phyloP scores from a whole-genome alignment of 2,113 vertebrate species.

The Microcebus lehilahytsara region DNA sequence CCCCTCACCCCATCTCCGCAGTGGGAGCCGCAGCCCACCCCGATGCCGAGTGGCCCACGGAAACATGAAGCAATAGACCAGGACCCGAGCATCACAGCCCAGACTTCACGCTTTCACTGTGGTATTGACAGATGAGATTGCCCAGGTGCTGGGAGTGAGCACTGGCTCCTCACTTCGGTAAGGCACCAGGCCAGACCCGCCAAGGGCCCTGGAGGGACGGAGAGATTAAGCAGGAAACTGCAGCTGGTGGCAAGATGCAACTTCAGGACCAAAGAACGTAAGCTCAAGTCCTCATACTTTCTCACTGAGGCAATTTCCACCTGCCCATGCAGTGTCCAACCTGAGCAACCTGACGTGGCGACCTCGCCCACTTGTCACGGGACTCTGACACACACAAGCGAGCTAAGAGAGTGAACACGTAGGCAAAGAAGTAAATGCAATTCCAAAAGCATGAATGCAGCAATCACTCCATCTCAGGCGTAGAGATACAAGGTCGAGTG shows the following conservation, averaged over 20 bases:
- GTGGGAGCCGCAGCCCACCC: neutral
- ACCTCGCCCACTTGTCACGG: neutral
- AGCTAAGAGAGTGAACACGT: neutral
- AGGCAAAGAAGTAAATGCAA: neutral
- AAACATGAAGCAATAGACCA: no score
- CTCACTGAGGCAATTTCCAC: neutral
- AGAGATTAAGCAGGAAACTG: neutral
- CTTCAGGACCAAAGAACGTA: neutral
- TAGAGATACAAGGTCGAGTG: neutral
- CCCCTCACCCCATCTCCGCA: no score
- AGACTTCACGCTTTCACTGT: neutral
- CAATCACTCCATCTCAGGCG: fast-evolving
- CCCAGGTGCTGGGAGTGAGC: fast-evolving
- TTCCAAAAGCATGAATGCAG: neutral
- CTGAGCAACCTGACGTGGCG: neutral
- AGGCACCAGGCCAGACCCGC: neutral
- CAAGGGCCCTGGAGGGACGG: neutral
- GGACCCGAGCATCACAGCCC: neutral
- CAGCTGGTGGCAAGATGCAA: neutral
- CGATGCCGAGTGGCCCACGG: neutral
- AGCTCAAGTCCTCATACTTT: neutral
- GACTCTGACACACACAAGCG: neutral
- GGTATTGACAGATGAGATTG: fast-evolving
- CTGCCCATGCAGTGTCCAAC: neutral
- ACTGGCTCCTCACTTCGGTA: neutral